Base-by-base conservation (phyloP, 2,888 invertebrate genomes). In the Halocaridina rubra region DNA sequence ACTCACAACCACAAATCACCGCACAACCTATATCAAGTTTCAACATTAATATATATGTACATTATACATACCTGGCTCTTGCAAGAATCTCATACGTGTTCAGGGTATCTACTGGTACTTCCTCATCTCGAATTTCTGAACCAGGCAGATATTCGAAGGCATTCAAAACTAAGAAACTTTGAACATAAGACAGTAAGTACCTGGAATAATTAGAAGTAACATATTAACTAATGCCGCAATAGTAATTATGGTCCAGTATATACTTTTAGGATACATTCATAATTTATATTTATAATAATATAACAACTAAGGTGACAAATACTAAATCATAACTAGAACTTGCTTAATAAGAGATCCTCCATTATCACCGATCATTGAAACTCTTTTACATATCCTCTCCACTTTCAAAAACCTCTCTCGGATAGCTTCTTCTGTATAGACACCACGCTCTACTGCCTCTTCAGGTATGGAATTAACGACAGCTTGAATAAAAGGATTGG, bases 21-120 rank as follows among this genome's bases (percentile, higher is more conserved):
- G n/a, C n/a, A n/a, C n/a, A n/a, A n/a, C n/a, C n/a, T n/a, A n/a
- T n/a, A n/a, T n/a, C n/a, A n/a, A n/a, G n/a, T n/a, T n/a, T n/a
- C n/a, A n/a, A n/a, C n/a, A n/a, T n/a, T n/a, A n/a, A n/a, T n/a
- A n/a, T n/a, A n/a, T n/a, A n/a, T n/a, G n/a, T n/a, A 33, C 19
- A 72, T 53, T 88, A 88, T 22, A 75, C 90, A 90, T 91, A 96
- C 96, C 95, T 95, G 19, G 98, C 97, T 90, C 98, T 94, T 89
- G 96, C 95, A 59, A 99, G 93, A 89, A 99, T 94, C 89, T 97
- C 96, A 90, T 95, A 97, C 0, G 97, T 97, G 91, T 95, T 95
- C 90, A 97, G 92, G 89, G 93, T 92, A 29, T 93, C 92, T 89
- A 95, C 94, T 90, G 97, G 95, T 78, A 94, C 89, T 3, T 94